These are phyloP conservation scores for Oligia latruncula DNA, from an alignment of 2,888 invertebrate genomes.

Conservation along the genomic window DNA sequence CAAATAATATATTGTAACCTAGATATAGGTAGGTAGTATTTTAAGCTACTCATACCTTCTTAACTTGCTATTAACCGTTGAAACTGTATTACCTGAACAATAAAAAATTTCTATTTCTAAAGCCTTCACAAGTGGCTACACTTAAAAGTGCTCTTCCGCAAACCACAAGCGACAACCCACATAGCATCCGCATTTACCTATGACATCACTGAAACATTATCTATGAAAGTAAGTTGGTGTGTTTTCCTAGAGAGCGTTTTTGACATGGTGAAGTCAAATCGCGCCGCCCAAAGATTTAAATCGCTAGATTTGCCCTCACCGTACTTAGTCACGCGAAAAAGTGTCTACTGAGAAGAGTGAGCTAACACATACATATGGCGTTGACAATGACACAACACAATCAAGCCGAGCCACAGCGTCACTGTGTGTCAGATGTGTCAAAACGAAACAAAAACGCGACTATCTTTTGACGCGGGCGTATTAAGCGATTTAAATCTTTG, in stretches of 20 bases:
- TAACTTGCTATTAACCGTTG: too few species aligned
- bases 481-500: background rate
- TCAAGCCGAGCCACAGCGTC: background rate
- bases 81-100: too few species aligned
- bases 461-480: background rate
- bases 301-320: background rate
- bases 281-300: background rate
- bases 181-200: too few species aligned
- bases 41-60: too few species aligned
- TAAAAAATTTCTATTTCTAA: background rate
- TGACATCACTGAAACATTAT: background rate
- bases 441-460: too few species aligned
- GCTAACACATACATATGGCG: background rate
- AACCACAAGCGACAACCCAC: background rate
- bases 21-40: too few species aligned
- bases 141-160: too few species aligned
- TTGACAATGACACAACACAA: too few species aligned
- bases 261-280: too few species aligned
- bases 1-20: too few species aligned
- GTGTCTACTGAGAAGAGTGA: background rate
- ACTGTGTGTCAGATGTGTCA: background rate
- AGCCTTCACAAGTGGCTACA: background rate
- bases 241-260: too few species aligned
- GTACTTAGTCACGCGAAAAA: background rate
- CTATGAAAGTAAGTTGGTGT: too few species aligned